Evolutionary conservation across 2,797 vertebrate species (phyloP).

Genomic region (Denticeps clupeoides): DNA sequence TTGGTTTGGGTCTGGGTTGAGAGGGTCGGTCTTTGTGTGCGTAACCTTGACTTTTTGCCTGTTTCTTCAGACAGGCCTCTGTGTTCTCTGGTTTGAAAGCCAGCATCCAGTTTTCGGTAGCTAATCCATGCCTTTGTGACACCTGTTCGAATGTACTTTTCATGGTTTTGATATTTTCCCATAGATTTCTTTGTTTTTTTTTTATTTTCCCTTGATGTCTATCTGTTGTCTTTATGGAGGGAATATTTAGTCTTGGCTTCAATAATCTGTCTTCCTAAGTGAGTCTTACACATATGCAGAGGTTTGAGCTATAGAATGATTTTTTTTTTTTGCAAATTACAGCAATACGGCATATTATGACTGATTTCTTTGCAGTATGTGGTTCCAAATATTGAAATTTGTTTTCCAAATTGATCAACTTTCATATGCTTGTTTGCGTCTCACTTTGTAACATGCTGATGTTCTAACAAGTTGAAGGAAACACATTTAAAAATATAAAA

Average conservation of each 20-base stretch:
- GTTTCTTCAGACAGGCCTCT: not conserved
- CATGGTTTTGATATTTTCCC: not conserved
- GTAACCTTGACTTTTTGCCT: not conserved
- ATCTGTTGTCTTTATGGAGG: constrained; percentile 7
- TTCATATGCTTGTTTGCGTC: constrained; percentile 51
- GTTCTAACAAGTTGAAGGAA: constrained; percentile 54
- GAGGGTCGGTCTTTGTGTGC: not conserved
- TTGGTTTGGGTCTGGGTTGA: not conserved
- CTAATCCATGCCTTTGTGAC: not conserved
- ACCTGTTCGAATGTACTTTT: constrained; percentile 14
- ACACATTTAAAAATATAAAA: constrained; percentile 45
- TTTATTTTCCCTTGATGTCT: constrained; percentile 2
- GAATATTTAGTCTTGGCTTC: constrained; percentile 57
- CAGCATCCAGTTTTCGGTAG: not conserved
- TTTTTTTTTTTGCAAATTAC: constrained; percentile 55
- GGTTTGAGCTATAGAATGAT: constrained; percentile 51
- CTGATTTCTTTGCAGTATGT: constrained; percentile 50
- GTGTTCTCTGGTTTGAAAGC: not conserved
- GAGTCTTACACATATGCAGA: constrained; percentile 58
- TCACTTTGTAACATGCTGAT: constrained; percentile 52
- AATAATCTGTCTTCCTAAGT: constrained; percentile 68
- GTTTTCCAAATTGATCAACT: constrained; percentile 45
- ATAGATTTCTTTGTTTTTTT: not conserved
- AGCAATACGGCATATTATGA: constrained; percentile 67
- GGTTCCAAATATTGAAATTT: constrained; percentile 50